Evolutionary conservation across 1,140 invertebrate species (phyloP).

Genomic region (Hyphantria cunea): DNA sequence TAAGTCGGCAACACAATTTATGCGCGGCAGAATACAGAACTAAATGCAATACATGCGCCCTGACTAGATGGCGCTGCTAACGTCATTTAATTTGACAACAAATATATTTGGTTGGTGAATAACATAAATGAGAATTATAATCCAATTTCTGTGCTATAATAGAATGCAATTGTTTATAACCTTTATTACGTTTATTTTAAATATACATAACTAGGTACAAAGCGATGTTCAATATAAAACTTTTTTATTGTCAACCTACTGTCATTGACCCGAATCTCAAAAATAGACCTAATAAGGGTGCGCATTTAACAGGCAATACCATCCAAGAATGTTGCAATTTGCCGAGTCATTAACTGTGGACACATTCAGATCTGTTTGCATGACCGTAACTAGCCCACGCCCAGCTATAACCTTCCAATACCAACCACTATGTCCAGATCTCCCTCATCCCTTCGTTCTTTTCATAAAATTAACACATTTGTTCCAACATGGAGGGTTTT

Average conservation of each 20-base stretch:
- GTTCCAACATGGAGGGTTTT: conserved; percentile 36
- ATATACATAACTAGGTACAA: no score
- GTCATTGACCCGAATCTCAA: conserved; percentile 38
- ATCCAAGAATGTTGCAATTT: conserved; percentile 67
- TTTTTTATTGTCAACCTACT: conserved; percentile 19
- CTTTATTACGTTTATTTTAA: background rate
- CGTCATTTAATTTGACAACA: no score
- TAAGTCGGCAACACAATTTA: background rate
- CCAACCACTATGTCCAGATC: conserved; percentile 48
- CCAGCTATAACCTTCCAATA: conserved; percentile 52
- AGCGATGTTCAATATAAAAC: conserved; percentile 9
- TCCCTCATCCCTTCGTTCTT: conserved; percentile 29
- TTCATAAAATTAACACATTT: conserved; percentile 13
- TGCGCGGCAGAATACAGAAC: background rate
- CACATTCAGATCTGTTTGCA: conserved; percentile 71
- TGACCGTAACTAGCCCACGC: conserved; percentile 68
- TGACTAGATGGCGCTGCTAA: conserved; percentile 12
- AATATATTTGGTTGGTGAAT: no score
- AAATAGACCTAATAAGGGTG: conserved; percentile 51
- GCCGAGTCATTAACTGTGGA: conserved; percentile 59
- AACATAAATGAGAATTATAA: no score
- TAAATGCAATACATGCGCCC: background rate
- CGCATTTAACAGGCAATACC: conserved; percentile 57
- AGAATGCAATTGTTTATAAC: background rate
- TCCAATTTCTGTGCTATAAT: no score